Evolutionary conservation across 2,113 vertebrate genomes (phyloP).

Genomic region (Ardeotis arabs): DNA sequence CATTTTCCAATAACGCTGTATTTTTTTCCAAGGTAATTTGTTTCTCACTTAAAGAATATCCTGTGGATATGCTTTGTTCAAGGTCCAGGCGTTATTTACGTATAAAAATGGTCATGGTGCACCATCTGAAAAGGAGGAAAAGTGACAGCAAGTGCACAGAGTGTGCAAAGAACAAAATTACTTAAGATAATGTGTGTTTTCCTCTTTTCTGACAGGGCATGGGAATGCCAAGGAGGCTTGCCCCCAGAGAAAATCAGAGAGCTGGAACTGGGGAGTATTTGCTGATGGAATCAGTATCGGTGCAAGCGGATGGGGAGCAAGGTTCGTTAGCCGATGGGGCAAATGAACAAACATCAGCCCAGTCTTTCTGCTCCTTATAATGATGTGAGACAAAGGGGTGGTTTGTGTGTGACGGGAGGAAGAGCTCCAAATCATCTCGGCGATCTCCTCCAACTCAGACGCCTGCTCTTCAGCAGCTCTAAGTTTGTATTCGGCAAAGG

Average conservation of each 20-base stretch:
- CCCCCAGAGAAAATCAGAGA: not conserved
- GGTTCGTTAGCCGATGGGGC: not conserved
- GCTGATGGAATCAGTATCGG: not conserved
- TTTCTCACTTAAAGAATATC: not conserved
- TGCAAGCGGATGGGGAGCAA: not conserved
- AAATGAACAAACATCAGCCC: fast-evolving
- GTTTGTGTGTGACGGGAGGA: not conserved
- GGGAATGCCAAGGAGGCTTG: not conserved
- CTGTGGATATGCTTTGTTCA: not conserved
- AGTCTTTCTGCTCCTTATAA: not conserved
- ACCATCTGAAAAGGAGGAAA: not conserved
- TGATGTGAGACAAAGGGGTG: not conserved
- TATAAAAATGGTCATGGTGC: not conserved
- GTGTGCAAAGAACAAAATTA: not conserved
- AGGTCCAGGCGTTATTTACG: not conserved
- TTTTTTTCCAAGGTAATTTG: not conserved
- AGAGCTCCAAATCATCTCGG: not conserved
- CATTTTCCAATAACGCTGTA: not conserved
- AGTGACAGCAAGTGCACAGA: not conserved
- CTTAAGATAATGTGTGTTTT: fast-evolving
- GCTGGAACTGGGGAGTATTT: not conserved
- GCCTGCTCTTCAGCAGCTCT: not conserved
- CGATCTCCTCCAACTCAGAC: not conserved
- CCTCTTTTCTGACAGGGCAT: not conserved
- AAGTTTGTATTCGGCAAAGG: not conserved